These are phyloP conservation scores for Phaenicophaeus curvirostris DNA, from an alignment of 2,797 vertebrate species.

Conservation along the genomic window DNA sequence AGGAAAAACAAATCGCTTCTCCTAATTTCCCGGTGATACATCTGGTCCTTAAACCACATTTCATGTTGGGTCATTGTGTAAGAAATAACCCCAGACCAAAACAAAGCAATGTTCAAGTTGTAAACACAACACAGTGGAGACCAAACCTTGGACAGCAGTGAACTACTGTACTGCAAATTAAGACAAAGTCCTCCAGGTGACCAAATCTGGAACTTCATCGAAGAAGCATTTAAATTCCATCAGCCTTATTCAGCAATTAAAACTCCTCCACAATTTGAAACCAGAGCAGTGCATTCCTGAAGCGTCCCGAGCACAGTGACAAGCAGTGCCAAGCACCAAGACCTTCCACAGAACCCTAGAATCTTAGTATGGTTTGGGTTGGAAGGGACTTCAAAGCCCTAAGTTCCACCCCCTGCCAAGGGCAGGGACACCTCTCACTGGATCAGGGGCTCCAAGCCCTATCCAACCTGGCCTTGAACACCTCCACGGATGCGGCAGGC, in stretches of 20 bases:
- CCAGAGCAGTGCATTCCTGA: neutral
- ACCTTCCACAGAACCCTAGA: too few species aligned
- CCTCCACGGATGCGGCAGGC: too few species aligned
- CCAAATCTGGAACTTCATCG: neutral
- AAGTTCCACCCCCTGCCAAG: too few species aligned
- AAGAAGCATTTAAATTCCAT: neutral
- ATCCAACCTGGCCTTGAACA: too few species aligned
- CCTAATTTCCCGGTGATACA: neutral
- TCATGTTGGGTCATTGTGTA: neutral
- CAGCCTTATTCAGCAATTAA: neutral
- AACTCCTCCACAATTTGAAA: neutral
- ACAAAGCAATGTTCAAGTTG: neutral
- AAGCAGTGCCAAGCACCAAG: fast-evolving
- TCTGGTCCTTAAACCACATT: neutral
- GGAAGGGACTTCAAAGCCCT: too few species aligned
- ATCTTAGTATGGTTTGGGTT: too few species aligned
- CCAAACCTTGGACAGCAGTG: neutral
- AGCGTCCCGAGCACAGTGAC: neutral
- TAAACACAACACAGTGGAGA: neutral
- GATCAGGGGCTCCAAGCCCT: too few species aligned
- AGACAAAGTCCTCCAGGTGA: neutral
- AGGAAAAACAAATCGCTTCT: neutral
- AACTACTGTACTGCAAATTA: neutral
- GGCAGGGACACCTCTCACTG: too few species aligned
- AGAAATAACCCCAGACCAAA: neutral